Evolutionary conservation across 2,888 invertebrate genomes (phyloP), one percentile per base, ranked within the genome.

Genomic region (Timandra comae): DNA sequence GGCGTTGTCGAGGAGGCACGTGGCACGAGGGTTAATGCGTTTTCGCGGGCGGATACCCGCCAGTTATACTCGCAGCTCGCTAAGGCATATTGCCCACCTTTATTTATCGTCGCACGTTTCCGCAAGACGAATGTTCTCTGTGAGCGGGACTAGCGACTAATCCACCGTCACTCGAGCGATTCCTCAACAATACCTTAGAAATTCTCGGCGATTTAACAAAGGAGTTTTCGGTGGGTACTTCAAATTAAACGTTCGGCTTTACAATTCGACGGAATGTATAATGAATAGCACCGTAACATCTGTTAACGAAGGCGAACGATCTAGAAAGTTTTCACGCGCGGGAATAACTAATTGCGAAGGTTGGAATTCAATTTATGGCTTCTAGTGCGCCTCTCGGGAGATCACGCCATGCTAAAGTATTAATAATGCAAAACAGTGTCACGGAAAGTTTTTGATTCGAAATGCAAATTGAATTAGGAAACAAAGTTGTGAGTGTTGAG

Each of bases 381-480:
- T 76, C 81, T 82, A 80, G 81, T 81, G 71, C 72, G 78, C 75
- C 79, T 81, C 78, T 68, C 63, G 72, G 67, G 82, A 81, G 81
- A 84, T 84, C 82, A 79, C 72, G 78, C 75, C 65, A 73, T 70
- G 71, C 74, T 70, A 69, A 77, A 80, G 78, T 81, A 84, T 84
- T 85, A 85, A 81, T 85, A 85, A 85, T 85, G 85, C 84, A 85
- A 85, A 85, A 85, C 84, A 84, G 82, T 85, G 85, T 85, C 84
- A 84, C 81, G 75, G 67, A 75, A 85, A 85, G 81, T 84, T 84
- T 84, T 82, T 76, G 84, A 82, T 82, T 85, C 76, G 68, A 65
- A 78, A 85, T 82, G 80, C 78, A 84, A 84, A 85, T 84, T 74
- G 67, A 76, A 82, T 85, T 81, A 84, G 76, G 64, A 76, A 78